These are phyloP conservation scores for Anagyrus pseudococci DNA, from an alignment of 2,888 invertebrate species.

Conservation along the genomic window DNA sequence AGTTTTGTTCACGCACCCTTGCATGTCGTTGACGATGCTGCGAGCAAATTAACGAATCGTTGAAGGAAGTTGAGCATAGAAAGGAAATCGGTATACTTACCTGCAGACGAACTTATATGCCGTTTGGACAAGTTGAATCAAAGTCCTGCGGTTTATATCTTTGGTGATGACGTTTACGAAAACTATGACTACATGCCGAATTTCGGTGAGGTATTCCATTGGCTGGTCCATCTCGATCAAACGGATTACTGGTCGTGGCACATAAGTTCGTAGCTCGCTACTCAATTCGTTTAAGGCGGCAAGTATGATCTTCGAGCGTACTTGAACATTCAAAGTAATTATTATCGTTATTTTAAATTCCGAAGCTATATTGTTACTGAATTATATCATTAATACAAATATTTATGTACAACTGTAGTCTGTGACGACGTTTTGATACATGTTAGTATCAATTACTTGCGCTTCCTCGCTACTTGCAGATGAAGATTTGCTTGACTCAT, in stretches of 20 bases:
- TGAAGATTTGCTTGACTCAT: too few relatives aligned
- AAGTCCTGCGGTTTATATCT: constrained; percentile 57
- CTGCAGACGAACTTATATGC: constrained; percentile 64
- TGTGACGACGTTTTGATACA: too few relatives aligned
- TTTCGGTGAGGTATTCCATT: constrained; percentile 76
- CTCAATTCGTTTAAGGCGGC: constrained; percentile 60
- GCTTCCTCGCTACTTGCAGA: too few relatives aligned
- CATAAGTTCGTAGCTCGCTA: constrained; percentile 65
- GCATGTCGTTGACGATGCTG: constrained; percentile 64
- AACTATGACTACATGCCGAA: constrained; percentile 74
- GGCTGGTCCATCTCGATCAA: constrained; percentile 73
- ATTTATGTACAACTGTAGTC: too few relatives aligned
- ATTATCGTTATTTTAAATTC: too few relatives aligned
- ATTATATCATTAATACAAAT: too few relatives aligned
- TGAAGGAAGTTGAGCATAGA: neutral
- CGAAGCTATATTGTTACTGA: too few relatives aligned
- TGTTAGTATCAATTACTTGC: too few relatives aligned
- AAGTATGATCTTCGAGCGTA: constrained; percentile 63
- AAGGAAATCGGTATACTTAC: constrained; percentile 26
- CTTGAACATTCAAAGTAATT: too few relatives aligned
- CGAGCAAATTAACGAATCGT: constrained; percentile 25
- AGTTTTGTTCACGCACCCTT: constrained; percentile 73
- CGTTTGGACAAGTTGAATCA: constrained; percentile 65
- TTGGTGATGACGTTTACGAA: constrained; percentile 69
- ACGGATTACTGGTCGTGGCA: constrained; percentile 68